Base-by-base conservation (phyloP, 2,888 invertebrate species). In the Xanthorhoe designata region DNA sequence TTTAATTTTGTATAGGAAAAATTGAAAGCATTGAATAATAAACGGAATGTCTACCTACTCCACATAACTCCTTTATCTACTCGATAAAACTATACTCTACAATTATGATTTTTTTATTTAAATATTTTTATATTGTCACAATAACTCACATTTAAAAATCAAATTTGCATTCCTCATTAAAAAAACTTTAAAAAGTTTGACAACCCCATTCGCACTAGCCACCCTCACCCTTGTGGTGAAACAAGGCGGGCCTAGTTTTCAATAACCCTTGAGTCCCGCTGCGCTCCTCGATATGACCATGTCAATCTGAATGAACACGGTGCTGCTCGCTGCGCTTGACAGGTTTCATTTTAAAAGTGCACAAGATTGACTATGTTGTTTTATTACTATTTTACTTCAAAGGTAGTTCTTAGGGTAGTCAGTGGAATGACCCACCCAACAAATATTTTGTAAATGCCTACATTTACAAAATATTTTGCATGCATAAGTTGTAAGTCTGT, bases 191-290 rank as follows among this genome's bases (percentile, higher is more conserved):
- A 74, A 72, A 72, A 71, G 61, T 61, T 64, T 64, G 64, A 53
- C 59, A 65, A 63, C 45, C 58, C 65, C 70, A 72, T 64, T 61
- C 55, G 66, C 69, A 74, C 70, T 73, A 62, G 63, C 75, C 74
- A 66, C 75, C 76, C 76, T 78, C 80, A 67, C 85, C 84, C 84
- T 78, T 78, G 83, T 85, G 86, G 88, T 86, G 75, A 78, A 86
- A 87, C 87, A 86, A 89, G 89, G 88, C 87, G 86, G 87, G 81
- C 81, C 85, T 84, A 87, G 87, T 87, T 84, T 87, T 85, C 84
- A 87, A 85, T 82, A 86, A 89, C 92, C 91, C 88, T 89, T 87
- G 79, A 83, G 69, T 74, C 92, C 92, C 86, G 91, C 88, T 75
- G 92, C 64, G 90, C 81, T 83, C 77, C 83, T 86, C 89, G 82